Evolutionary conservation across 2,113 vertebrate genomes (phyloP).

Genomic region (Sarotherodon lohbergeri): DNA sequence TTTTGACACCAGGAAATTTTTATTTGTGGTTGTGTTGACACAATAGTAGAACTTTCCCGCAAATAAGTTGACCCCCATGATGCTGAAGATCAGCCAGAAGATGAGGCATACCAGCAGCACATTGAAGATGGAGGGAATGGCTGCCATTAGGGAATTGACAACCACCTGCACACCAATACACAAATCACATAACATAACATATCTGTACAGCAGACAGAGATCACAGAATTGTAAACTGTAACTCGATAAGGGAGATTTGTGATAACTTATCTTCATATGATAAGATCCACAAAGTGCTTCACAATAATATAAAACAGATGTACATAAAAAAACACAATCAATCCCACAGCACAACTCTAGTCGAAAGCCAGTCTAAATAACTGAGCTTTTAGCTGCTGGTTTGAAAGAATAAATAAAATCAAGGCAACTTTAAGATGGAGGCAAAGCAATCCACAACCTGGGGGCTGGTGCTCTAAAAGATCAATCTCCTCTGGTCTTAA

Average conservation of each 20-base stretch:
- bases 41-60: slow-evolving; percentile 90
- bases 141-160: slow-evolving; percentile 93
- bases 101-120: slow-evolving; percentile 98
- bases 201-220: neutral
- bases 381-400: neutral
- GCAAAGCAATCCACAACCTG: neutral
- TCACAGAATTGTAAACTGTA: neutral
- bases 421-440: neutral
- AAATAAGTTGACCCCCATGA: slow-evolving; percentile 97
- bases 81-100: slow-evolving; percentile 99
- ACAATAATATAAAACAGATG: neutral
- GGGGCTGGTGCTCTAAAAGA: neutral
- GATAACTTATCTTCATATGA: neutral
- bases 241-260: neutral
- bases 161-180: slow-evolving; percentile 79
- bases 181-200: neutral
- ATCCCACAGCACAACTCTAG: neutral
- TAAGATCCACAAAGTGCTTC: neutral
- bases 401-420: neutral
- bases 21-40: slow-evolving; percentile 68
- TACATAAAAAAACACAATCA: neutral
- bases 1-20: too few species aligned
- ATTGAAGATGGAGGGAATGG: slow-evolving; percentile 98
- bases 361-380: neutral
- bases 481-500: neutral